phyloP scores from a whole-genome alignment of 2,113 vertebrate genomes.

The Lasiurus cinereus region DNA sequence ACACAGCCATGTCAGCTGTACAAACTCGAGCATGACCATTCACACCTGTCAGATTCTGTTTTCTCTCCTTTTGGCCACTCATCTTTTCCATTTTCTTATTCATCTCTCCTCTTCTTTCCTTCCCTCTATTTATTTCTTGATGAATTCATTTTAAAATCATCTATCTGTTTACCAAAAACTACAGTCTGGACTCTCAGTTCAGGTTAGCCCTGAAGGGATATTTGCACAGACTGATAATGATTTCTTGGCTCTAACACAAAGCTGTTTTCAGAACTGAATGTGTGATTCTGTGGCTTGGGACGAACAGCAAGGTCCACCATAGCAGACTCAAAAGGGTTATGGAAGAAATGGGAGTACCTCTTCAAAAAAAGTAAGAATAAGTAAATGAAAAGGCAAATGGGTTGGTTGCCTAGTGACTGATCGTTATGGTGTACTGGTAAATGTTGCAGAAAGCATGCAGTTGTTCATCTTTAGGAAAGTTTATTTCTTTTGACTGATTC shows the following conservation, averaged over 20 bases:
- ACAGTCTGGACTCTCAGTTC: not conserved
- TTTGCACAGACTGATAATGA: not conserved
- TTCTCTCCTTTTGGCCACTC: not conserved
- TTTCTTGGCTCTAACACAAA: not conserved
- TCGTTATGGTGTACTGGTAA: not conserved
- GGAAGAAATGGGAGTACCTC: not conserved
- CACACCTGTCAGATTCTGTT: not conserved
- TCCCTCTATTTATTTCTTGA: not conserved
- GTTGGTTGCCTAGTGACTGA: not conserved
- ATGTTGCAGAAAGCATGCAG: not conserved
- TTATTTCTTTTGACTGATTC: not conserved
- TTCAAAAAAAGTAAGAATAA: not conserved
- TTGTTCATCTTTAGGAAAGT: not conserved
- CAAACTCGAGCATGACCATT: not conserved
- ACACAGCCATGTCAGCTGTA: not conserved
- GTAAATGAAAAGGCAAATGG: not conserved
- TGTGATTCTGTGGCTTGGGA: not conserved
- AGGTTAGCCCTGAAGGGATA: not conserved
- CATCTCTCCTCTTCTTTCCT: not conserved
- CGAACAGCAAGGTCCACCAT: not conserved
- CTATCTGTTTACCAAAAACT: not conserved
- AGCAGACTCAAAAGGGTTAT: not conserved
- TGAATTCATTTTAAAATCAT: not conserved
- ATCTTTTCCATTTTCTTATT: not conserved
- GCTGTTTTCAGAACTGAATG: not conserved